Base-by-base conservation (phyloP, 2,113 vertebrate genomes). In the Atrichornis clamosus region DNA sequence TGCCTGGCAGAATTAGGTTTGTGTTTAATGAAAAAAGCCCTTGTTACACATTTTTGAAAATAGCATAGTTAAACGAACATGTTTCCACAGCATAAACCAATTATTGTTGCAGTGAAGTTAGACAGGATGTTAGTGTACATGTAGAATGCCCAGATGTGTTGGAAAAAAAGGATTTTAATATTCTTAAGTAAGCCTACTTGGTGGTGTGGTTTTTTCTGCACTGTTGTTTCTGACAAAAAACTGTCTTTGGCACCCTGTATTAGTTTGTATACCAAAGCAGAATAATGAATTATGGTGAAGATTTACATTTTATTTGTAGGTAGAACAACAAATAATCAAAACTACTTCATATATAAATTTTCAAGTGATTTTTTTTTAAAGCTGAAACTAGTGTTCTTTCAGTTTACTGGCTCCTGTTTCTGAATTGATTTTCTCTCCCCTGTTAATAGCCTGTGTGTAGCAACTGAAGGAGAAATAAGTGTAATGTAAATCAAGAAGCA, bases 401-500 rank as follows among this genome's bases (percentile, higher is more conserved):
- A 68, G 59, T 52, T 90, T 49, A 35, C 27, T 89, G 47, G 41
- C 55, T 95, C 3, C 70, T 63, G 47, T 82, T 96, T 88, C 77
- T 65, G 46, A 93, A 87, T 84, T 90, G 60, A 90, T 95, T 84
- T 94, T 85, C 53, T 81, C 77, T 37, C 37, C 50, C 30, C 39
- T 63, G 27, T 77, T 95, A 95, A 92, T 94, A 90, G 76, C n/a
- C 83, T 76, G 22, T 5, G 7, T 70, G 69, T 93, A 89, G 41
- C 77, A 94, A 58, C 62, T 83, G 58, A 89, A 89, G 56, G 11
- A 94, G 26, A 6, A n/a, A n/a, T n/a, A n/a, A 76, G 6, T 47
- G 30, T 85, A 87, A 85, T 87, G 88, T 96, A 96, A 95, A 93
- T 94, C 85, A 95, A 84, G 84, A 95, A 82, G 39, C 88, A 64